These are phyloP conservation scores for Carcinoscorpius rotundicauda DNA, from an alignment of 1,140 invertebrate genomes.

Conservation along the genomic window DNA sequence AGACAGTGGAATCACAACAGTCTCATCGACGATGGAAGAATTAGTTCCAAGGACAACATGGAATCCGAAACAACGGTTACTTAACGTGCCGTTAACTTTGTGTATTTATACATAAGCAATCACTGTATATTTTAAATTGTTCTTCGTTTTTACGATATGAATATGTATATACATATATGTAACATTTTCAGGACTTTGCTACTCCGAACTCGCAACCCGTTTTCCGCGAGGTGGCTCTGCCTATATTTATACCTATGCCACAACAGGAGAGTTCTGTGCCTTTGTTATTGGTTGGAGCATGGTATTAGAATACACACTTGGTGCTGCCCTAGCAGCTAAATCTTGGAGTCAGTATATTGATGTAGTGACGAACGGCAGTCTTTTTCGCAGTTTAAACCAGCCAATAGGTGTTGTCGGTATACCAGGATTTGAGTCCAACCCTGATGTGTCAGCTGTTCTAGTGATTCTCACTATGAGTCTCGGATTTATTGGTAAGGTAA, in stretches of 20 bases:
- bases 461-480: too few relatives aligned
- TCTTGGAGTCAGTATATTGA: conserved; percentile 19
- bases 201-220: conserved; percentile 38
- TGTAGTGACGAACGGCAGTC: conserved; percentile 2
- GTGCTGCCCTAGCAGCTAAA: conserved; percentile 35
- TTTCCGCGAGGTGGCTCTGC: conserved; percentile 37
- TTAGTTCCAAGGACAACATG: too few relatives aligned
- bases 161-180: conserved; percentile 42
- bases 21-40: too few relatives aligned
- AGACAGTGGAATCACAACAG: too few relatives aligned
- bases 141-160: conserved; percentile 43
- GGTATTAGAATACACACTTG: conserved; percentile 43
- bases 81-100: neutral
- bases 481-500: too few relatives aligned
- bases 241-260: conserved; percentile 39
- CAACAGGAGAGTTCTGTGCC: conserved; percentile 36
- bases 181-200: conserved; percentile 31
- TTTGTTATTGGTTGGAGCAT: conserved; percentile 40
- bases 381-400: conserved; percentile 2
- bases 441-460: conserved; percentile 8
- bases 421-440: conserved; percentile 4
- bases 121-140: too few relatives aligned
- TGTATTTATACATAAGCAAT: neutral
- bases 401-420: conserved; percentile 8
- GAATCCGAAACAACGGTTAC: too few relatives aligned